A percentile compares a stretch with the other conserved stretches of the same genome.
These are phyloP conservation scores for Gisinianus flammeolus DNA, from an alignment of 2,888 invertebrate species.

Conservation along the genomic window DNA sequence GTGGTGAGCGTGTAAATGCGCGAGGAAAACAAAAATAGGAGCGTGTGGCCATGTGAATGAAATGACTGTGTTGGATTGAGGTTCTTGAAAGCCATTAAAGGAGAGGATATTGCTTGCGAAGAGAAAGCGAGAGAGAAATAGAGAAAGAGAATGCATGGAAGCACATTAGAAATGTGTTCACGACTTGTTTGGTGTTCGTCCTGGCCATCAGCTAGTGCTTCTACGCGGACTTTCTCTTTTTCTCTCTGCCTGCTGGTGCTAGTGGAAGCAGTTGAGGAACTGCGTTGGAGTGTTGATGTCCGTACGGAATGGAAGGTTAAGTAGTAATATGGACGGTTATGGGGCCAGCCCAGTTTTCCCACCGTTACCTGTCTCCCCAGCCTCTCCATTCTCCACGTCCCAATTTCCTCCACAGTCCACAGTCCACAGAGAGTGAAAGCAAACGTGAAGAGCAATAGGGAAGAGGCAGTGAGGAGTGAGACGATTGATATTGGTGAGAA, in stretches of 20 bases:
- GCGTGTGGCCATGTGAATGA: no score
- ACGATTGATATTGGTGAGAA: constrained; percentile 43
- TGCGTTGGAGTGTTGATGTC: neutral
- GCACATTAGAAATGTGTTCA: no score
- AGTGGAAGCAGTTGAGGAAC: neutral
- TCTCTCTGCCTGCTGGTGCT: neutral
- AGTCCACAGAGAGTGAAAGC: neutral
- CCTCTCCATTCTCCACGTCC: constrained; percentile 27
- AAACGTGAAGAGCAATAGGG: neutral
- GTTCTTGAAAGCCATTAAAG: no score
- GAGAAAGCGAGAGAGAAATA: no score
- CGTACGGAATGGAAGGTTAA: constrained; percentile 6
- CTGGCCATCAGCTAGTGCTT: neutral
- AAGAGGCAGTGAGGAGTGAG: no score
- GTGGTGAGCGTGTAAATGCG: no score
- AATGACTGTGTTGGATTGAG: no score
- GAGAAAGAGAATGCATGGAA: no score
- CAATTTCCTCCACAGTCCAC: constrained; percentile 2
- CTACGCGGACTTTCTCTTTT: neutral
- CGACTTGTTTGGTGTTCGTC: no score
- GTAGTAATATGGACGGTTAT: constrained; percentile 13
- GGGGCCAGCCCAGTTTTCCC: constrained; percentile 16
- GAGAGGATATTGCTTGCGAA: no score
- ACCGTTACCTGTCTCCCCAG: constrained; percentile 20
- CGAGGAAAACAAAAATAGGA: no score